These are phyloP conservation scores for Eulithis testata DNA, from an alignment of 2,888 invertebrate species.

Conservation along the genomic window DNA sequence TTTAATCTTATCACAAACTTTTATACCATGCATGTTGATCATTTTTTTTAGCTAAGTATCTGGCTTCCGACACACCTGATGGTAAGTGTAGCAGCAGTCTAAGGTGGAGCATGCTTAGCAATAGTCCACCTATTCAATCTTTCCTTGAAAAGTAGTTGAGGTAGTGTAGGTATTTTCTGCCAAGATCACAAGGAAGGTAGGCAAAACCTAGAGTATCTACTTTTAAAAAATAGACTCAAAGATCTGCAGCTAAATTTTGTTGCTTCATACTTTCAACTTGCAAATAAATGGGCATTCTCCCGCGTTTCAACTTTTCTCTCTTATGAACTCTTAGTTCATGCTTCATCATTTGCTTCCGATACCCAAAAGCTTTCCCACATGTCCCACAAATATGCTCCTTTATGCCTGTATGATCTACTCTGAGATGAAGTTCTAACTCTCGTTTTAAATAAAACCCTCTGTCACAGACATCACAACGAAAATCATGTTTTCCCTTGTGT, in stretches of 20 bases:
- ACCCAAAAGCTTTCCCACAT: conserved; percentile 75
- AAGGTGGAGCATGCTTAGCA: too few species aligned
- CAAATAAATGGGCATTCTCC: conserved; percentile 71
- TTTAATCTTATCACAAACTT: too few species aligned
- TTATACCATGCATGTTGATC: too few species aligned
- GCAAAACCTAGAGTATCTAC: too few species aligned
- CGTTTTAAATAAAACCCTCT: conserved; percentile 68
- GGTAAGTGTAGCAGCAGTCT: too few species aligned
- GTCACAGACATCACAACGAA: conserved; percentile 69
- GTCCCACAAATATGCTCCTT: conserved; percentile 71
- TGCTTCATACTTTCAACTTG: conserved; percentile 61
- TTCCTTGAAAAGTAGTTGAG: too few species aligned
- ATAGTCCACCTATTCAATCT: too few species aligned
- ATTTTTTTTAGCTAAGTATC: too few species aligned
- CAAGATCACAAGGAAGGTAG: too few species aligned
- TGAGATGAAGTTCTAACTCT: conserved; percentile 67
- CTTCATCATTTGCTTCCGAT: conserved; percentile 76
- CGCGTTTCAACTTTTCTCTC: conserved; percentile 66
- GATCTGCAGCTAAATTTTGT: conserved; percentile 34
- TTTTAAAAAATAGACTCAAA: not conserved
- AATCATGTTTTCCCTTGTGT: conserved; percentile 64
- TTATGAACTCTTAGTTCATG: conserved; percentile 76
- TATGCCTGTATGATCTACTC: conserved; percentile 71
- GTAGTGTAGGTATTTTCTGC: too few species aligned
- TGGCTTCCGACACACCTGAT: too few species aligned